Percentiles rank a stretch among this genome's conserved stretches.
phyloP scores from a whole-genome alignment of 2,888 invertebrate genomes.

The Lepidocyrtoides sp. region DNA sequence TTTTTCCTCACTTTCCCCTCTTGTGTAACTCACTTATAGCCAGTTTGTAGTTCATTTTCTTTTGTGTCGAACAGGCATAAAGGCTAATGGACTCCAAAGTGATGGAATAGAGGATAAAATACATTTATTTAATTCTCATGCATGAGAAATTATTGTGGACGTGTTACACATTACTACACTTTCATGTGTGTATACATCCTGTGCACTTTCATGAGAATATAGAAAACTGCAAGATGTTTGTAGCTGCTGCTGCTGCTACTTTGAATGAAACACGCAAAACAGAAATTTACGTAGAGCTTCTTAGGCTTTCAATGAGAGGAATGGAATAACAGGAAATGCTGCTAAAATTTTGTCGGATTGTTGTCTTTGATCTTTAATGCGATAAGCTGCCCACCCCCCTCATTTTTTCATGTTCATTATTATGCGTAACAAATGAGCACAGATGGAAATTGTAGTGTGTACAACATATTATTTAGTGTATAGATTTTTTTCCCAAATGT shows the following conservation, averaged over 20 bases:
- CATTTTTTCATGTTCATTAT: conserved; percentile 34
- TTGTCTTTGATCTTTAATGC: conserved; percentile 39
- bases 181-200: background rate
- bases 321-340: conserved; percentile 1
- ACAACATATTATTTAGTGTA: background rate
- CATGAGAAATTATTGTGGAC: background rate
- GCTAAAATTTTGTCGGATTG: conserved; percentile 23
- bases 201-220: background rate
- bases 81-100: background rate
- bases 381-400: conserved; percentile 18
- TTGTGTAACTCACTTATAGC: background rate
- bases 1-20: conserved; percentile 1
- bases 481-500: background rate
- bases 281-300: conserved; percentile 41
- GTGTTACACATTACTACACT: background rate
- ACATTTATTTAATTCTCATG: too few species aligned
- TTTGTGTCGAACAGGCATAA: background rate
- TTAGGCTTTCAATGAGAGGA: background rate
- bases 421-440: conserved; percentile 31
- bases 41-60: background rate
- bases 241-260: background rate
- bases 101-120: background rate
- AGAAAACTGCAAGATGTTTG: too few species aligned
- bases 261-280: conserved; percentile 44
- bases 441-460: background rate